Evolutionary conservation across 2,113 vertebrate genomes (phyloP).

Genomic region (Sterrhoptilus dennistouni): DNA sequence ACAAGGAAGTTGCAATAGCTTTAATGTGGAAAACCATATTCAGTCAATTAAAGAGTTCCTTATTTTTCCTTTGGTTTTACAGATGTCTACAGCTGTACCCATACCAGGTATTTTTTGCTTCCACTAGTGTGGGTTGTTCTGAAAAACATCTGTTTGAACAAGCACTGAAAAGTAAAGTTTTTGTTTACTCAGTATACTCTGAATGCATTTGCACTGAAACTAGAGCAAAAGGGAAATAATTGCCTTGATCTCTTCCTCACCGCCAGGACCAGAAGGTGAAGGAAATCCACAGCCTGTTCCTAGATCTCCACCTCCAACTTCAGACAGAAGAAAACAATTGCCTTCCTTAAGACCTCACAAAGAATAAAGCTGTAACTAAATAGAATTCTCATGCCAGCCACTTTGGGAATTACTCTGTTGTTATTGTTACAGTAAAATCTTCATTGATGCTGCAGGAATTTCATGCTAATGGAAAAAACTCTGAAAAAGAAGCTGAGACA

Average conservation of each 20-base stretch:
- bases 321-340: constrained; percentile 30
- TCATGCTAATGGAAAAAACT: background rate
- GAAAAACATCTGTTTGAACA: background rate
- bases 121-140: background rate
- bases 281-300: background rate
- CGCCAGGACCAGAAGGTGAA: background rate
- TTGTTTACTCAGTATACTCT: background rate
- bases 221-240: background rate
- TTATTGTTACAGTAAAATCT: background rate
- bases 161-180: background rate
- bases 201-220: background rate
- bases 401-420: background rate
- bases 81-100: background rate
- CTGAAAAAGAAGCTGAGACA: background rate
- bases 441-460: background rate
- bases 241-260: background rate
- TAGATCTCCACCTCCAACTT: background rate
- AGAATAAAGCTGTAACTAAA: background rate
- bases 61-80: background rate
- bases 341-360: background rate
- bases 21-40: background rate
- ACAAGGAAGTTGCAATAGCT: background rate
- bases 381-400: background rate
- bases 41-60: background rate
- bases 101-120: background rate